Conservation (phyloP, 2,113 vertebrate species). For the Coreoperca whiteheadi region DNA sequence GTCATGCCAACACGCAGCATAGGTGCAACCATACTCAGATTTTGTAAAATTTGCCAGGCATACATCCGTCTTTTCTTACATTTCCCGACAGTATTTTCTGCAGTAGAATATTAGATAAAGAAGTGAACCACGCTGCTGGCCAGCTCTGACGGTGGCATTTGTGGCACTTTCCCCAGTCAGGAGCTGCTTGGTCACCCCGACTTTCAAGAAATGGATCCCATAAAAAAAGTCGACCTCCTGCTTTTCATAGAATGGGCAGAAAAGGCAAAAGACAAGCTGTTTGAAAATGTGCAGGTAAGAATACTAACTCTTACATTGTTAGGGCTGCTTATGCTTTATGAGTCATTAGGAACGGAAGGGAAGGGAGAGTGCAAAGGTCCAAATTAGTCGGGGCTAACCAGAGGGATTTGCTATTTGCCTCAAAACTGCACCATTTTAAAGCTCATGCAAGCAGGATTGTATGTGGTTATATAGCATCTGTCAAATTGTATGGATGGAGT, state of each 20-base stretch:
- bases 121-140: background rate
- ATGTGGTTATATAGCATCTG: too few relatives aligned
- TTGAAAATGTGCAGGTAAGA: conserved; percentile 56
- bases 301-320: background rate
- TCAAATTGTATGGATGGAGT: too few relatives aligned
- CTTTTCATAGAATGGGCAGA: conserved; percentile 35
- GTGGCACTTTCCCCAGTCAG: conserved; percentile 54
- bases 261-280: conserved; percentile 50
- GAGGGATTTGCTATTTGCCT: too few relatives aligned
- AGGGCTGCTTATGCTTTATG: background rate
- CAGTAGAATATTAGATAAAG: background rate
- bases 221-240: conserved; percentile 35
- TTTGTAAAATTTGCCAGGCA: too few relatives aligned
- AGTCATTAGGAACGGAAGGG: background rate
- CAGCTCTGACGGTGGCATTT: background rate
- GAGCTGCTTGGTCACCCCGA: conserved; percentile 9
- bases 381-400: background rate
- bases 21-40: too few relatives aligned
- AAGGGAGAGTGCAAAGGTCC: background rate
- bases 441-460: too few relatives aligned
- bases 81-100: too few relatives aligned
- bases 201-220: conserved; percentile 3
- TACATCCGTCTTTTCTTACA: too few relatives aligned
- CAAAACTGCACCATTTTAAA: too few relatives aligned
- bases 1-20: too few relatives aligned